Evolutionary conservation across 2,888 invertebrate genomes (phyloP).

Genomic region (Trichacis sp.): DNA sequence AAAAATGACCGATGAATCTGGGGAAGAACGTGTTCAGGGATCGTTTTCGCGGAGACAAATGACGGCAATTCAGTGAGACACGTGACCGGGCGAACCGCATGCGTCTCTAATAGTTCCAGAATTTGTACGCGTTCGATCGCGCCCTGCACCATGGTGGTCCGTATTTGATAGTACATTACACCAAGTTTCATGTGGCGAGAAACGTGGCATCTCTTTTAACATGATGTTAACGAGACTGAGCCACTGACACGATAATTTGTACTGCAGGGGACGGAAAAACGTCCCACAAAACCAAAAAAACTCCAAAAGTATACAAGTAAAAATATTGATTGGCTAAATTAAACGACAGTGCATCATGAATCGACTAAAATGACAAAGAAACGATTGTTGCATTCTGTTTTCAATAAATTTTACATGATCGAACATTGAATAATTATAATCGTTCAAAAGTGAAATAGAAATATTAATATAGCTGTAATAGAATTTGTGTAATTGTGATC

Average conservation of each 20-base stretch:
- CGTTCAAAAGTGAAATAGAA: too few species aligned
- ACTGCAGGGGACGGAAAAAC: background rate
- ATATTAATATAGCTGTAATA: too few species aligned
- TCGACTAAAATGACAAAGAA: too few species aligned
- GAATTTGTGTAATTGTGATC: too few species aligned
- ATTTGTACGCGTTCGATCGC: constrained; percentile 50
- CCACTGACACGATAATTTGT: constrained; percentile 35
- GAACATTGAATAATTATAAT: too few species aligned
- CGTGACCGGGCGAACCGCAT: constrained; percentile 60
- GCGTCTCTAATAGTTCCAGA: constrained; percentile 57
- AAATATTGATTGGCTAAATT: too few species aligned
- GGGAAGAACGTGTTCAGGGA: constrained; percentile 10
- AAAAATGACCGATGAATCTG: background rate
- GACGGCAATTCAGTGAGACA: constrained; percentile 60
- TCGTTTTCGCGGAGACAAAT: constrained; percentile 48
- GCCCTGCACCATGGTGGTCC: constrained; percentile 39
- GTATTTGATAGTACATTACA: constrained; percentile 37
- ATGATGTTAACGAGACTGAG: constrained; percentile 41
- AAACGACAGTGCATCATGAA: too few species aligned
- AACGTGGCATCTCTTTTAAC: constrained; percentile 50
- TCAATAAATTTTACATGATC: too few species aligned
- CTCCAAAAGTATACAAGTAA: too few species aligned
- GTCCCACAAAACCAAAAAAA: too few species aligned
- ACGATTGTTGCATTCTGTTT: too few species aligned
- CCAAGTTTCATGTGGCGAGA: constrained; percentile 37